phyloP scores from a whole-genome alignment of 2,797 vertebrate species.

The Enteromius viviparus region DNA sequence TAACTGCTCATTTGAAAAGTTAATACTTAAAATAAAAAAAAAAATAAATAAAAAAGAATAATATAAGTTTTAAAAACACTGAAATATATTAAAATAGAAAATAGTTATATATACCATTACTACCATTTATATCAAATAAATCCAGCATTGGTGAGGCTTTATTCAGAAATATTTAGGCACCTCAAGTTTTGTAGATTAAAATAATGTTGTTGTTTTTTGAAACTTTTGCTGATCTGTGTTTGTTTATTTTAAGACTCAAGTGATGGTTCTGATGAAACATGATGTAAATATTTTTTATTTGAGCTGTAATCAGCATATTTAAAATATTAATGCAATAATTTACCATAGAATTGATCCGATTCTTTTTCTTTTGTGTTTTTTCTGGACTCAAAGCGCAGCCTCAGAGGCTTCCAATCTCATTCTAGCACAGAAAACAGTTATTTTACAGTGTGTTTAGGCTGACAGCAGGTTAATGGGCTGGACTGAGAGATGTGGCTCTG shows the following conservation, averaged over 20 bases:
- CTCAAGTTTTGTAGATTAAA: not conserved
- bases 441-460: constrained; percentile 35
- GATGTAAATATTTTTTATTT: not conserved
- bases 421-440: not conserved
- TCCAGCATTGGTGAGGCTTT: not conserved
- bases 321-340: not conserved
- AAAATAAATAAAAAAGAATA: too few species aligned
- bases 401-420: not conserved
- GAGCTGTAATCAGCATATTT: not conserved
- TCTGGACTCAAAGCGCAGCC: not conserved
- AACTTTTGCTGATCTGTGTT: not conserved
- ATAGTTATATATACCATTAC: not conserved
- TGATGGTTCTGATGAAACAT: not conserved
- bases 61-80: too few species aligned
- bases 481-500: constrained; percentile 30
- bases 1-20: not conserved
- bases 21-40: too few species aligned
- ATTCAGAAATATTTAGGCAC: not conserved
- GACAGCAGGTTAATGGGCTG: constrained; percentile 44
- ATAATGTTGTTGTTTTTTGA: not conserved
- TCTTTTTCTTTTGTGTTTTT: not conserved
- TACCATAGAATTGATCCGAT: not conserved
- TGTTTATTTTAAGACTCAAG: not conserved
- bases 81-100: not conserved
- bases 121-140: not conserved